Conservation (phyloP, 1,140 invertebrate species). For the Drosophila quadrilineata region DNA sequence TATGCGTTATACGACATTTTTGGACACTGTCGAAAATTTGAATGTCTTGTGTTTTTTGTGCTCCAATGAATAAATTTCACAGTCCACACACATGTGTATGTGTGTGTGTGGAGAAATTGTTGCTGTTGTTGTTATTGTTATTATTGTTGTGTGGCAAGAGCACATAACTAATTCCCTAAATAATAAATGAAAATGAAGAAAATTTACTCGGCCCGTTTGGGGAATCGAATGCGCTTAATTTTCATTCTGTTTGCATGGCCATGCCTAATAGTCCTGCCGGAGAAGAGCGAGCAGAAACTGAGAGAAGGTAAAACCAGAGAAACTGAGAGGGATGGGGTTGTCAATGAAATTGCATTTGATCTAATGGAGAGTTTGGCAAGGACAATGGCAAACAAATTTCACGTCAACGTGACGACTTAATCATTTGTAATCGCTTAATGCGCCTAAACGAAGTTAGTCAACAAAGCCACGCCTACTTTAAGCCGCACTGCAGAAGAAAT, state of each 20-base stretch:
- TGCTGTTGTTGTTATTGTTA: background rate
- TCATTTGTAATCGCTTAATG: constrained; percentile 67
- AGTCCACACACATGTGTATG: constrained; percentile 7
- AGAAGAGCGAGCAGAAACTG: no score
- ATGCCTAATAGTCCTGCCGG: background rate
- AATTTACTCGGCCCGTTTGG: constrained; percentile 34
- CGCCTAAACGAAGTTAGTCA: constrained; percentile 19
- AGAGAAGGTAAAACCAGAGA: background rate
- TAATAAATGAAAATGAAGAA: constrained; percentile 58
- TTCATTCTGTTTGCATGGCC: constrained; percentile 35
- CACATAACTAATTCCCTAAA: constrained; percentile 64
- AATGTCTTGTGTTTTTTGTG: constrained; percentile 24
- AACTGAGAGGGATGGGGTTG: constrained; percentile 1
- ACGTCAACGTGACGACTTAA: constrained; percentile 55
- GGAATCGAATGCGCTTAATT: constrained; percentile 43
- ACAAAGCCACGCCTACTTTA: background rate
- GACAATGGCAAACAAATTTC: constrained; percentile 41
- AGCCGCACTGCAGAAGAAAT: no score
- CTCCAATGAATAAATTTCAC: constrained; percentile 65
- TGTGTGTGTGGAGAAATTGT: background rate
- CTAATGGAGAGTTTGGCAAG: no score
- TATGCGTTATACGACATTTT: constrained; percentile 17
- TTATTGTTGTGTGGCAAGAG: constrained; percentile 16
- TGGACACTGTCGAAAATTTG: constrained; percentile 23
- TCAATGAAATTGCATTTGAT: constrained; percentile 48